These are phyloP conservation scores for Drosophila fungiperda DNA, from an alignment of 2,888 invertebrate genomes.

Conservation along the genomic window DNA sequence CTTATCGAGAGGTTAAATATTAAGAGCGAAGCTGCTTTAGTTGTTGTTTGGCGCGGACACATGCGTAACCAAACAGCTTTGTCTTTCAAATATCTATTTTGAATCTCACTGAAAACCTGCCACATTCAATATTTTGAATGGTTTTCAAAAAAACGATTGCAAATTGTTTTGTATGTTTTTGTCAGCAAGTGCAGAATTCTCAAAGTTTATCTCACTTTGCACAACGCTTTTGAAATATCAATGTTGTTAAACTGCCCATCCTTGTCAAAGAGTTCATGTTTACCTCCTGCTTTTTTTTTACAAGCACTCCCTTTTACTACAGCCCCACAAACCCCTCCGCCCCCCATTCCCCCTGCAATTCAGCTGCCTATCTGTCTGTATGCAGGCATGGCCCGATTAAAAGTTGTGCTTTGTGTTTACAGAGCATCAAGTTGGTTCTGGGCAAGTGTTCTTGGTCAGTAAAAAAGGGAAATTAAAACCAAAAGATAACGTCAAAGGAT, in stretches of 20 bases:
- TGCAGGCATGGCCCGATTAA: constrained; percentile 25
- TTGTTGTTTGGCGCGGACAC: too few species aligned
- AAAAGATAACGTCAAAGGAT: constrained; percentile 20
- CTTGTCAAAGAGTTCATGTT: constrained; percentile 22
- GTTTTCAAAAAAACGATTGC: background rate
- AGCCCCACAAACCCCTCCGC: background rate
- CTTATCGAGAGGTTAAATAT: too few species aligned
- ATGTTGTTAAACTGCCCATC: constrained; percentile 2
- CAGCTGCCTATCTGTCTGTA: constrained; percentile 2
- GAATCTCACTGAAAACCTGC: background rate
- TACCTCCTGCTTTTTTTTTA: constrained; percentile 14
- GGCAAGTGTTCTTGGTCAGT: constrained; percentile 56
- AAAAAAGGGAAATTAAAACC: constrained; percentile 41
- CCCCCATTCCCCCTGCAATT: too few species aligned
- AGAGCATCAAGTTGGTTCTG: constrained; percentile 62
- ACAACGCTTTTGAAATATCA: constrained; percentile 5
- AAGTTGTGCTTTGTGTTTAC: constrained; percentile 42
- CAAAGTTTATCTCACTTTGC: constrained; percentile 16
- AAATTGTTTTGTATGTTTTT: background rate
- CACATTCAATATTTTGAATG: background rate
- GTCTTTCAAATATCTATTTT: background rate
- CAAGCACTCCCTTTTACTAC: constrained; percentile 15
- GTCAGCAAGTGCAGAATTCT: background rate
- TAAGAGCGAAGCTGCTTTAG: too few species aligned
- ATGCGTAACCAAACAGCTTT: too few species aligned